Percentiles rank a stretch among this genome's conserved stretches.
phyloP scores from a whole-genome alignment of 2,113 vertebrate genomes.

The Bucco capensis region DNA sequence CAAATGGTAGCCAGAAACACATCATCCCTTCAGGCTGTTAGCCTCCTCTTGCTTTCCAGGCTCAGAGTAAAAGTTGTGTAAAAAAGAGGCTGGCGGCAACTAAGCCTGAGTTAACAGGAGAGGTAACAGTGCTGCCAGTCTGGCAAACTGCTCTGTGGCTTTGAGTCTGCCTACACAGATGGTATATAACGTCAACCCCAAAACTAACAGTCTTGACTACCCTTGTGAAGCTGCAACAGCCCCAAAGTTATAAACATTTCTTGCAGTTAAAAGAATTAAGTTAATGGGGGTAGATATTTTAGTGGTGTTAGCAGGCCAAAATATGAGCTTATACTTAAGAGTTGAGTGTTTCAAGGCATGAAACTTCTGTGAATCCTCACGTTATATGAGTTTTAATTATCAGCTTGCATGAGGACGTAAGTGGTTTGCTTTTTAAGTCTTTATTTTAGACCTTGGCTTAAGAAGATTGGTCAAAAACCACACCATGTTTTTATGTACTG shows the following conservation, averaged over 20 bases:
- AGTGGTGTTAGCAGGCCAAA: not conserved
- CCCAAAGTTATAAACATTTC: not conserved
- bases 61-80: not conserved
- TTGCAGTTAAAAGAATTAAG: not conserved
- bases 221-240: not conserved
- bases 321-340: not conserved
- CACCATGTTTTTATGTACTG: not conserved
- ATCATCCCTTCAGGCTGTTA: not conserved
- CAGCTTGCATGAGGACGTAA: accelerated
- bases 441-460: not conserved
- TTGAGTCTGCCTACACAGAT: not conserved
- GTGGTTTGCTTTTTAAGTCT: not conserved
- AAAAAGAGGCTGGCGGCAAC: not conserved
- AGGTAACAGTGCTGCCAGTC: not conserved
- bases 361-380: not conserved
- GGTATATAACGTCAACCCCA: accelerated
- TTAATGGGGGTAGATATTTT: not conserved
- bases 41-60: not conserved
- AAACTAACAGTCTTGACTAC: not conserved
- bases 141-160: not conserved
- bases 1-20: not conserved
- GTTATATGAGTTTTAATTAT: not conserved
- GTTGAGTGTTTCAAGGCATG: not conserved
- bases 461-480: not conserved
- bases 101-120: accelerated